Evolutionary conservation across 1,140 invertebrate species (phyloP).

Genomic region (Drosophila ogumai): DNA sequence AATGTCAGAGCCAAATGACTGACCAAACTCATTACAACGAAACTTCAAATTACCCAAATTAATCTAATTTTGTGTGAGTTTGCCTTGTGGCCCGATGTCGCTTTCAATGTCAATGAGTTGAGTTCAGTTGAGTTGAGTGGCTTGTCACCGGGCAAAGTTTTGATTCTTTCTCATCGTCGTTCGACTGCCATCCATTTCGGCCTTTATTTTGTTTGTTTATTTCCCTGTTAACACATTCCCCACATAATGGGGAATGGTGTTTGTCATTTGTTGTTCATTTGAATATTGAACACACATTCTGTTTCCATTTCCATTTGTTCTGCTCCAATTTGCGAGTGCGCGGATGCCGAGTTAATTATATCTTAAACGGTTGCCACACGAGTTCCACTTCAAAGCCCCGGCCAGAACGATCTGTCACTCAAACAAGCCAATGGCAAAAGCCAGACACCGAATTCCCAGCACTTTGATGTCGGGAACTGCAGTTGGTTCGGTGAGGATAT

Average conservation of each 20-base stretch:
- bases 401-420: conserved; percentile 42
- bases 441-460: conserved; percentile 17
- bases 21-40: conserved; percentile 81
- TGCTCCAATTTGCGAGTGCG: conserved; percentile 14
- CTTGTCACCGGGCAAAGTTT: conserved; percentile 49
- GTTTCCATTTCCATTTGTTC: conserved; percentile 20
- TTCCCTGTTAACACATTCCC: conserved; percentile 68
- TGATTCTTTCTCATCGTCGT: conserved; percentile 37
- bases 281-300: conserved; percentile 34
- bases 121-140: conserved; percentile 69
- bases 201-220: conserved; percentile 11
- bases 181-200: conserved; percentile 58
- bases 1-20: conserved; percentile 78
- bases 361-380: conserved; percentile 48
- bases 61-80: conserved; percentile 76
- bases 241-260: conserved; percentile 74
- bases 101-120: conserved; percentile 76
- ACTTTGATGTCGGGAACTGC: conserved; percentile 59
- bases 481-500: background rate
- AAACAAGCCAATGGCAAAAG: conserved; percentile 48
- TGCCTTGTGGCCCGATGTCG: conserved; percentile 19
- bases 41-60: conserved; percentile 80
- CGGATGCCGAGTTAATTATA: conserved; percentile 38
- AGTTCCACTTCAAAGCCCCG: conserved; percentile 46
- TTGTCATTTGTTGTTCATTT: conserved; percentile 62